Percentiles rank a stretch among this genome's conserved stretches.
Conservation (phyloP, 2,113 vertebrate species). For the Lepisosteus oculatus region DNA sequence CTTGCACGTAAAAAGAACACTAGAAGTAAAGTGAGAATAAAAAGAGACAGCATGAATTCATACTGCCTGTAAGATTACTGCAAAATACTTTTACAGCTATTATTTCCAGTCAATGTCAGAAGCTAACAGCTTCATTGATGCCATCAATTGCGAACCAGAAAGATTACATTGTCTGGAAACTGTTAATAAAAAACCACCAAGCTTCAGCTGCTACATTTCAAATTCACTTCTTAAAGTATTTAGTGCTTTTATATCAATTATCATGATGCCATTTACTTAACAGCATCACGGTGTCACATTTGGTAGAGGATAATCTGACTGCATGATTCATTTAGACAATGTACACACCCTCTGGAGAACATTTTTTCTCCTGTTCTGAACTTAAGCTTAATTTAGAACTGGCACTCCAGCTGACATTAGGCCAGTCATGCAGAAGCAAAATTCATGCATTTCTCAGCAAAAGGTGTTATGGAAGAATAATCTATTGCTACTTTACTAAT, state of each 20-base stretch:
- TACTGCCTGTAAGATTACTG: background rate
- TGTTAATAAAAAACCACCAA: slow-evolving; percentile 5
- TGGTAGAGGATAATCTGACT: slow-evolving; percentile 30
- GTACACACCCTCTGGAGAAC: slow-evolving; percentile 30
- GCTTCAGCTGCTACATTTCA: slow-evolving; percentile 4
- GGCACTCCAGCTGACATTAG: background rate
- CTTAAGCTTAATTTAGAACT: slow-evolving; percentile 2
- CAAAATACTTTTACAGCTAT: background rate
- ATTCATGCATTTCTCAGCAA: slow-evolving; percentile 2
- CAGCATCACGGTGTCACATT: slow-evolving; percentile 46
- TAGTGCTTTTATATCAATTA: slow-evolving; percentile 49
- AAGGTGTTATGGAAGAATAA: background rate
- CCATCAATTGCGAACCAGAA: slow-evolving; percentile 4
- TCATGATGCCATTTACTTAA: slow-evolving; percentile 48
- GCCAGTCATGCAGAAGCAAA: slow-evolving; percentile 2
- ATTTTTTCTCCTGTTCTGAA: background rate
- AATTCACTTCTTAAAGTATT: slow-evolving; percentile 30
- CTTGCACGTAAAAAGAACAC: background rate
- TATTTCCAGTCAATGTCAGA: slow-evolving; percentile 2
- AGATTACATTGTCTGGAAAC: slow-evolving; percentile 19
- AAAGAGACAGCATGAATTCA: background rate
- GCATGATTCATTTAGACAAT: slow-evolving; percentile 44
- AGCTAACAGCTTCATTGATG: background rate
- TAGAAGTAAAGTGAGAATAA: background rate
- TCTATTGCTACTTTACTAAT: too few relatives aligned